These are phyloP conservation scores for Aradophagus sp. DNA, from an alignment of 1,140 invertebrate species.

Conservation along the genomic window DNA sequence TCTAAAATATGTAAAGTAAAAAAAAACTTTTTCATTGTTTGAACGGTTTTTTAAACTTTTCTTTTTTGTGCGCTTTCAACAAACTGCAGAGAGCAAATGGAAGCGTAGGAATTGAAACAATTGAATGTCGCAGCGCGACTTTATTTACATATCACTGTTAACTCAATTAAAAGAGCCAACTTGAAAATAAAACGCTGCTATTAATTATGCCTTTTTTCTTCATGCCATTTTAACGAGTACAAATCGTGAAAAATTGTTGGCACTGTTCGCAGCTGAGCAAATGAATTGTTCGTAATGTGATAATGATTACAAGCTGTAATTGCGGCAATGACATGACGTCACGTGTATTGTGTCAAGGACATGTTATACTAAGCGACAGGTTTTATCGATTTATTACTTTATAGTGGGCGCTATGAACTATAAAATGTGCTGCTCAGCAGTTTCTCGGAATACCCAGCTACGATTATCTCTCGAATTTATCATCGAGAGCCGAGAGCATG, in stretches of 20 bases:
- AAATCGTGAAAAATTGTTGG: constrained; percentile 25
- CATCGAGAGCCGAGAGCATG: constrained; percentile 41
- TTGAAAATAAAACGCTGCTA: no score
- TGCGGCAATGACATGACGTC: constrained; percentile 31
- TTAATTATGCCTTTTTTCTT: no score
- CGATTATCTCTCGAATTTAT: constrained; percentile 42
- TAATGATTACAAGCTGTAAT: constrained; percentile 22
- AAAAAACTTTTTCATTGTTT: no score
- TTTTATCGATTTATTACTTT: constrained; percentile 60
- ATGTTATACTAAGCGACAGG: constrained; percentile 46
- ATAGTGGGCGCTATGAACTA: constrained; percentile 38
- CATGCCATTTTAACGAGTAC: no score
- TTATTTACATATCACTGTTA: no score
- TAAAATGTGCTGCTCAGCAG: constrained; percentile 41
- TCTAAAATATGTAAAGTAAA: no score
- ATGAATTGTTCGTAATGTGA: constrained; percentile 20
- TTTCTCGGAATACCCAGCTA: constrained; percentile 35
- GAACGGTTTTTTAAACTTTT: no score
- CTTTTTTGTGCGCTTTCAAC: no score
- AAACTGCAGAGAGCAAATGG: no score
- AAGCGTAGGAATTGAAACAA: no score
- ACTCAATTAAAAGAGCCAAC: no score
- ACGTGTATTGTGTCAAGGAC: constrained; percentile 41
- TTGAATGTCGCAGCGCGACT: no score
- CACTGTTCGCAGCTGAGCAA: constrained; percentile 10